phyloP scores from a whole-genome alignment of 2,113 vertebrate genomes.

The Dendrocopos noguchii region DNA sequence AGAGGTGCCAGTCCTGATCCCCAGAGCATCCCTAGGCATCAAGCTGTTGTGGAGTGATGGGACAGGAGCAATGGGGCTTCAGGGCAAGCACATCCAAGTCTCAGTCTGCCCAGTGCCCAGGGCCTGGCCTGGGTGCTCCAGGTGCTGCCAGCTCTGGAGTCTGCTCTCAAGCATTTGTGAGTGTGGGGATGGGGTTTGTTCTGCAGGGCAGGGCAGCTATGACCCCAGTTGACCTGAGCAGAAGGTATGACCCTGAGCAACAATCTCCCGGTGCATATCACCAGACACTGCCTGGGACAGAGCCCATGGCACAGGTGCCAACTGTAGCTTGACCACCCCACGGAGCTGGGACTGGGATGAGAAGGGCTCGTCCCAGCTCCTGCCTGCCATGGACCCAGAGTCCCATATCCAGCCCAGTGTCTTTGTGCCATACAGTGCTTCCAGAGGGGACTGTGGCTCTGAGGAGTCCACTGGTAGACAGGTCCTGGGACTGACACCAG shows the following conservation, averaged over 20 bases:
- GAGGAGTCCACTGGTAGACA: not conserved
- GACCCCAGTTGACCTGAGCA: not conserved
- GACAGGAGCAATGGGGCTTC: no score
- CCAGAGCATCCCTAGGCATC: not conserved
- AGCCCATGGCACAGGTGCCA: not conserved
- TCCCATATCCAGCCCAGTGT: accelerated
- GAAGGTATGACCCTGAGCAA: not conserved
- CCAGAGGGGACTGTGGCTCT: accelerated
- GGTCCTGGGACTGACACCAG: not conserved
- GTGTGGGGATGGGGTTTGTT: not conserved
- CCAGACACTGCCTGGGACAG: not conserved
- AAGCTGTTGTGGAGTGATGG: no score
- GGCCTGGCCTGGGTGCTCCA: not conserved
- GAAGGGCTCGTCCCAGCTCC: no score
- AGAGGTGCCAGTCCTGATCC: no score
- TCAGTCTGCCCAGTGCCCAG: not conserved
- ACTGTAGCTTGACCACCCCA: not conserved
- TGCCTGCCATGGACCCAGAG: not conserved
- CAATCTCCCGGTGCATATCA: not conserved
- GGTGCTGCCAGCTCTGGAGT: no score
- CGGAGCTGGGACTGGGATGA: accelerated
- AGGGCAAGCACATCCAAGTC: not conserved
- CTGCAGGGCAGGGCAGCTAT: accelerated
- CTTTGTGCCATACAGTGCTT: not conserved
- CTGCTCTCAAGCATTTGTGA: not conserved